Percentiles rank a stretch among this genome's conserved stretches.
Conservation (phyloP, 2,797 vertebrate species). For the Lerista edwardsae region DNA sequence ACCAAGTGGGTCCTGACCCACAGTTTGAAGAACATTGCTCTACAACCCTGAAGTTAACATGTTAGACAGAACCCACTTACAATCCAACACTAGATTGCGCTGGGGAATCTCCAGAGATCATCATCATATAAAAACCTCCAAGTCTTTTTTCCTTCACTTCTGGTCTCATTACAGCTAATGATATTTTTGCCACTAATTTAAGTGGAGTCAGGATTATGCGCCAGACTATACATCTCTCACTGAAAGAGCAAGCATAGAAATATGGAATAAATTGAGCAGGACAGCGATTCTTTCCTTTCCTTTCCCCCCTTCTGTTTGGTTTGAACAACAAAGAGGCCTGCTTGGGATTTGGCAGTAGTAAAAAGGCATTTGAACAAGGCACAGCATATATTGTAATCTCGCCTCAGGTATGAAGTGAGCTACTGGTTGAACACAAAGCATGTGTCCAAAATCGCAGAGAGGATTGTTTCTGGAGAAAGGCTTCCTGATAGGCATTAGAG, state of each 20-base stretch:
- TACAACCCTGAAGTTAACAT: too few species aligned
- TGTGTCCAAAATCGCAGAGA: not conserved
- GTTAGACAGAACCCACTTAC: not conserved
- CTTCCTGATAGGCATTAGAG: conserved; percentile 16
- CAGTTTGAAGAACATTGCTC: too few species aligned
- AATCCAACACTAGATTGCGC: too few species aligned
- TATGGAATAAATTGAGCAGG: conserved; percentile 19
- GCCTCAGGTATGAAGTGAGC: conserved; percentile 59
- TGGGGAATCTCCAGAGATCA: not conserved
- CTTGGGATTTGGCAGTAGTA: conserved; percentile 55
- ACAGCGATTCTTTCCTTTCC: conserved; percentile 22
- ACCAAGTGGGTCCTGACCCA: too few species aligned
- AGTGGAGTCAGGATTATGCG: conserved; percentile 15
- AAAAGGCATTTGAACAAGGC: conserved; percentile 50
- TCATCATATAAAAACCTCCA: not conserved
- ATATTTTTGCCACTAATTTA: conserved; percentile 40
- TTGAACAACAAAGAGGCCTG: conserved; percentile 39
- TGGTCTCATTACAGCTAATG: not conserved
- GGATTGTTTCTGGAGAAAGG: not conserved
- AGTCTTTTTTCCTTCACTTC: not conserved
- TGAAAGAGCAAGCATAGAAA: conserved; percentile 32
- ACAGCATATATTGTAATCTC: conserved; percentile 28
- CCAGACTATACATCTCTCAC: not conserved
- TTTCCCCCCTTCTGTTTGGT: conserved; percentile 13
- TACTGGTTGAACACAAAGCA: conserved; percentile 52